These are phyloP conservation scores for Myopa tessellatipennis DNA, from an alignment of 2,888 invertebrate species.

Conservation along the genomic window DNA sequence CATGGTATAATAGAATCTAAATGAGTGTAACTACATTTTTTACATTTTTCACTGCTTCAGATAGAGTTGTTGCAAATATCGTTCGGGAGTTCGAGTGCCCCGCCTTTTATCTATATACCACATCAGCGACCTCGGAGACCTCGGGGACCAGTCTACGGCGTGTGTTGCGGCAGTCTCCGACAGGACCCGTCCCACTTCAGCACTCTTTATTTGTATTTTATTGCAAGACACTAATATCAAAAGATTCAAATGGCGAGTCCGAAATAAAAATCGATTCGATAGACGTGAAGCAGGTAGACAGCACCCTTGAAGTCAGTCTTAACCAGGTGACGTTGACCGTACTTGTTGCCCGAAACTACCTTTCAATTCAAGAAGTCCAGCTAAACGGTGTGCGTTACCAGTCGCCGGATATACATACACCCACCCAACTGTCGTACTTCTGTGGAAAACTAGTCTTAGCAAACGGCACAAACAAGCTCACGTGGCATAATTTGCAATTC, in stretches of 20 bases:
- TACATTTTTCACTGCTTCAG: not conserved
- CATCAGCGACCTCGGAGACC: not conserved
- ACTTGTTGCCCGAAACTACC: conserved; percentile 4
- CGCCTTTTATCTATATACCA: conserved; percentile 7
- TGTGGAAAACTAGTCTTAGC: conserved; percentile 32
- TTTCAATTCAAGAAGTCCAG: conserved; percentile 19
- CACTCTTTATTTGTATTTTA: not conserved
- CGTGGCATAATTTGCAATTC: conserved; percentile 30
- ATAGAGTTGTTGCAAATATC: conserved; percentile 1
- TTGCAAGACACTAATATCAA: not conserved
- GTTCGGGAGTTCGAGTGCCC: not conserved
- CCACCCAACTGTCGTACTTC: conserved; percentile 32
- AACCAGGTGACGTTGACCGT: conserved; percentile 23
- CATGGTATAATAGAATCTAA: conserved; percentile 9
- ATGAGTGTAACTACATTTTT: not conserved
- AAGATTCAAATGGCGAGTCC: not conserved
- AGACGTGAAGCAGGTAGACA: not conserved
- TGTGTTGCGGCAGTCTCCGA: not conserved
- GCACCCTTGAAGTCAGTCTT: not conserved
- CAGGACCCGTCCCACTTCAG: not conserved
- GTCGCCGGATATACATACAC: conserved; percentile 30
- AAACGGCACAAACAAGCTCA: conserved; percentile 9
- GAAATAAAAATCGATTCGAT: conserved; percentile 13
- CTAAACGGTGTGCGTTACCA: conserved; percentile 2
- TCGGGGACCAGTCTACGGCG: not conserved